phyloP scores from a whole-genome alignment of 2,888 invertebrate genomes.

The Unio delphinus region DNA sequence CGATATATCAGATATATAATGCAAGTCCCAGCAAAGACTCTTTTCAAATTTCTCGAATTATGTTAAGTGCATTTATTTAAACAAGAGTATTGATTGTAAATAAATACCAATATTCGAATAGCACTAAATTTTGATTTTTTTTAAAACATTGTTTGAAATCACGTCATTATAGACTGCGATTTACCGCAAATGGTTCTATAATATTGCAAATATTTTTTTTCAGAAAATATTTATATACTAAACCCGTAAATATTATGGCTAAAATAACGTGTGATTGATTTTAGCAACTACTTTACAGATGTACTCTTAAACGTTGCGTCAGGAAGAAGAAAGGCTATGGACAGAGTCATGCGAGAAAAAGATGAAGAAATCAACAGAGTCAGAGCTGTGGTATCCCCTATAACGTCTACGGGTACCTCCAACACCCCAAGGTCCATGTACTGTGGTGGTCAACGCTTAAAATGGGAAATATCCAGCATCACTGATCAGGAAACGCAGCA shows the following conservation, averaged over 20 bases:
- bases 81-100: too few relatives aligned
- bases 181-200: too few relatives aligned
- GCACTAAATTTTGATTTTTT: too few relatives aligned
- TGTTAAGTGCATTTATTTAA: not conserved
- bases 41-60: not conserved
- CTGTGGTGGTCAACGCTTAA: slow-evolving; percentile 50
- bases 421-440: slow-evolving; percentile 62
- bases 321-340: slow-evolving; percentile 5
- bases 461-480: slow-evolving; percentile 50
- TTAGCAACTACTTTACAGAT: not conserved
- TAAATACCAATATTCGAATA: too few relatives aligned
- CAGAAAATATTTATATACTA: too few relatives aligned
- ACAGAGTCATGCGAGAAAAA: slow-evolving; percentile 12
- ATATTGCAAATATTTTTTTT: too few relatives aligned
- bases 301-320: not conserved
- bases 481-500: slow-evolving; percentile 49
- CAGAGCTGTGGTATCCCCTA: slow-evolving; percentile 44
- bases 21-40: not conserved
- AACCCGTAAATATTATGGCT: too few relatives aligned
- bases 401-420: slow-evolving; percentile 59
- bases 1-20: not conserved
- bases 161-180: too few relatives aligned
- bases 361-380: slow-evolving; percentile 11
- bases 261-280: not conserved
- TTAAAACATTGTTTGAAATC: too few relatives aligned